Evolutionary conservation across 2,888 invertebrate genomes (phyloP).

Genomic region (Pseudococcus viburni): DNA sequence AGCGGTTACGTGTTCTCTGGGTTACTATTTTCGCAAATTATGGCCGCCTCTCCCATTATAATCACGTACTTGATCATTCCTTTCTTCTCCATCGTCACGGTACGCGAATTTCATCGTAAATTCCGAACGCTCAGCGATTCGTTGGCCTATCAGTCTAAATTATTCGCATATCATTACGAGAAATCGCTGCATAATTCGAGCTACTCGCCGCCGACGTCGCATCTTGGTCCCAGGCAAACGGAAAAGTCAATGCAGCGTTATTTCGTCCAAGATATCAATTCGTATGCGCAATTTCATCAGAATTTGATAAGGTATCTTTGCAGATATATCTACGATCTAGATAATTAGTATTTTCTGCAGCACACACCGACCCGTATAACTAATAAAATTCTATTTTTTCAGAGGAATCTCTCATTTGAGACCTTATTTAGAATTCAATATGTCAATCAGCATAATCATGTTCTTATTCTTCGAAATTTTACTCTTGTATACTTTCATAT

Average conservation of each 20-base stretch:
- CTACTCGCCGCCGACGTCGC: not conserved
- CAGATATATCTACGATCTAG: not conserved
- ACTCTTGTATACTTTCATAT: conserved; percentile 6
- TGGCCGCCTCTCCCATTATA: conserved; percentile 14
- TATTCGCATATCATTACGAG: conserved; percentile 20
- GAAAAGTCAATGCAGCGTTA: not conserved
- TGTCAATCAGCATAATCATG: conserved; percentile 28
- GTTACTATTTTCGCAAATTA: conserved; percentile 3
- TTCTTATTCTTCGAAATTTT: conserved; percentile 18
- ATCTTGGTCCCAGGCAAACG: not conserved
- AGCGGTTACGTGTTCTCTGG: not conserved
- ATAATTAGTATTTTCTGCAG: not conserved
- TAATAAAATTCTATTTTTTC: not conserved
- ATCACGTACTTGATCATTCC: conserved; percentile 22
- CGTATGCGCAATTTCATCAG: not conserved
- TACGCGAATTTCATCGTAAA: conserved; percentile 23
- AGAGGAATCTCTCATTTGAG: not conserved
- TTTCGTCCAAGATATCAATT: not conserved
- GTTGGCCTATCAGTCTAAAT: conserved; percentile 26
- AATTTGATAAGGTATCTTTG: not conserved
- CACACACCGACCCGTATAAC: not conserved
- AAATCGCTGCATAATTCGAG: not conserved
- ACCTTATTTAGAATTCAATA: conserved; percentile 31
- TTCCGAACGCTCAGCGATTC: conserved; percentile 11
- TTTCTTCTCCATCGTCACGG: conserved; percentile 37